Conservation (phyloP, 2,113 vertebrate species). For the Thalassoma bifasciatum region DNA sequence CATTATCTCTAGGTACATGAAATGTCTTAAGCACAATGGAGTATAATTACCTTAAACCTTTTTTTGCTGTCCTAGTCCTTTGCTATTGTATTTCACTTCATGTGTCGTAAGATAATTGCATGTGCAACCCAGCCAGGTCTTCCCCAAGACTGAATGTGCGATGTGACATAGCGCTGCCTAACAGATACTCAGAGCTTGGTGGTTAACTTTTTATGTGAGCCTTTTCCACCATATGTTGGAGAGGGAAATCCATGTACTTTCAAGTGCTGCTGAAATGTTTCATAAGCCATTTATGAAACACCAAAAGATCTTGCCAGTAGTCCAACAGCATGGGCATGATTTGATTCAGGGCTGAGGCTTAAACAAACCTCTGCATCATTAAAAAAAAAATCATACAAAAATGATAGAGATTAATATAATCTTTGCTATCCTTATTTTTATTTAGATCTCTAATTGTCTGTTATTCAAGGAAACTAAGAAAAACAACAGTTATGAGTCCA, state of each 20-base stretch:
- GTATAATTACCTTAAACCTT: conserved; percentile 77
- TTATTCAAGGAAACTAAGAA: background rate
- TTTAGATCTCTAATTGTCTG: background rate
- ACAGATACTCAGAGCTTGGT: conserved; percentile 37
- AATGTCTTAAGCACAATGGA: conserved; percentile 67
- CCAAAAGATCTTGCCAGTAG: background rate
- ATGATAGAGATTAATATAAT: background rate
- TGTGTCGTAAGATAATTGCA: conserved; percentile 43
- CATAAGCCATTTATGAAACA: background rate
- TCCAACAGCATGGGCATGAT: background rate
- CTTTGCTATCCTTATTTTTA: too few relatives aligned
- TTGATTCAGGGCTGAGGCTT: background rate
- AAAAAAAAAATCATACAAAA: background rate
- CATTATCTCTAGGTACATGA: conserved; percentile 69
- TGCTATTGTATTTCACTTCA: conserved; percentile 49
- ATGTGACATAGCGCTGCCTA: conserved; percentile 4
- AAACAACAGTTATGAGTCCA: background rate
- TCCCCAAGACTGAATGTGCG: conserved; percentile 39
- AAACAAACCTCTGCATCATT: background rate
- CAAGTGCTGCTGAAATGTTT: background rate
- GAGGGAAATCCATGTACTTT: conserved; percentile 9
- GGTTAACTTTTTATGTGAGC: conserved; percentile 29
- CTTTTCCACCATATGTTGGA: background rate
- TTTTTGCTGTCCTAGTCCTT: conserved; percentile 68
- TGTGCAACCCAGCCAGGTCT: conserved; percentile 42